These are phyloP conservation scores for Colistium nudipinnis DNA, from an alignment of 2,113 vertebrate genomes.

Conservation along the genomic window DNA sequence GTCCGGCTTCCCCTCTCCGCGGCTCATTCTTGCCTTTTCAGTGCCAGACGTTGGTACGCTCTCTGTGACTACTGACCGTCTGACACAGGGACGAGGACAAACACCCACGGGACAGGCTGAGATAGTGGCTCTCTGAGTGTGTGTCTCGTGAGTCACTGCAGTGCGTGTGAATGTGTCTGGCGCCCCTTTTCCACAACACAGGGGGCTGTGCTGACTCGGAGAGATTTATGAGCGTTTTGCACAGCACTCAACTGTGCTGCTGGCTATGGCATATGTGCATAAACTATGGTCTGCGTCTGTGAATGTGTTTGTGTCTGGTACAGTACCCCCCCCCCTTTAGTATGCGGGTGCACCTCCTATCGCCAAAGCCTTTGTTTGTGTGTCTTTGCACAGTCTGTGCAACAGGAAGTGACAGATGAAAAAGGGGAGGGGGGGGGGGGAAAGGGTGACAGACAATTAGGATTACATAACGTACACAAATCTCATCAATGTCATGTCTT, in stretches of 20 bases:
- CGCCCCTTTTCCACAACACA: conserved; percentile 61
- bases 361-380: conserved; percentile 12
- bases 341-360: conserved; percentile 14
- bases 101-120: conserved; percentile 18
- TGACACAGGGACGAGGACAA: conserved; percentile 45
- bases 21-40: conserved; percentile 19
- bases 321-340: background rate
- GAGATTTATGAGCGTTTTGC: conserved; percentile 66
- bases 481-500: conserved; percentile 33
- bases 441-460: background rate
- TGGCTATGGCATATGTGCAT: conserved; percentile 21
- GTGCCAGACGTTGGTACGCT: conserved; percentile 27
- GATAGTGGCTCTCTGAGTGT: conserved; percentile 11
- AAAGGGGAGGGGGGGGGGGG: conserved; percentile 17
- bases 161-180: conserved; percentile 42
- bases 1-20: conserved; percentile 6
- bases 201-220: conserved; percentile 52
- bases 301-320: conserved; percentile 2
- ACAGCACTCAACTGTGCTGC: conserved; percentile 36
- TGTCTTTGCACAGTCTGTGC: conserved; percentile 10
- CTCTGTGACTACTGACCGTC: conserved; percentile 24
- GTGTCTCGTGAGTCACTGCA: conserved; percentile 38
- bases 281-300: conserved; percentile 2
- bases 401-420: conserved; percentile 42
- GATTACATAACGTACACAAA: conserved; percentile 51